These are phyloP conservation scores for Spea bombifrons DNA, from an alignment of 2,113 vertebrate species.

Conservation along the genomic window DNA sequence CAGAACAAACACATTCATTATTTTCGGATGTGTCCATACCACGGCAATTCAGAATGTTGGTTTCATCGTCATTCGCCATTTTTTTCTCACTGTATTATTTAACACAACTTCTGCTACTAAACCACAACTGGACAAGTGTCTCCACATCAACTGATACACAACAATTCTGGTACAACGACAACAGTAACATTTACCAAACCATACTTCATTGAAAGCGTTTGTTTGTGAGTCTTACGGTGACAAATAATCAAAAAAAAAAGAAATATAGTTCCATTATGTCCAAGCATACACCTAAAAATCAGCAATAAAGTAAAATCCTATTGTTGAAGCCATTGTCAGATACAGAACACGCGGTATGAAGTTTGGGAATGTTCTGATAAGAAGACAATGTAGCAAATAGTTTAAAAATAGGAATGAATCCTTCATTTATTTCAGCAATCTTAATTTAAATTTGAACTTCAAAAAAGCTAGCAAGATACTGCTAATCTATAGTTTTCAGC, in stretches of 20 bases:
- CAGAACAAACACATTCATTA: conserved; percentile 69
- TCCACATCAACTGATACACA: conserved; percentile 38
- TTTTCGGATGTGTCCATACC: conserved; percentile 45
- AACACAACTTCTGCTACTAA: conserved; percentile 9
- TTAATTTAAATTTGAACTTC: no score
- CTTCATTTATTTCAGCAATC: no score
- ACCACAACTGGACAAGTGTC: conserved; percentile 36
- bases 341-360: neutral
- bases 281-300: neutral
- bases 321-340: neutral
- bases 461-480: no score
- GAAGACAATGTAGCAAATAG: no score
- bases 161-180: conserved; percentile 23
- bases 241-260: neutral
- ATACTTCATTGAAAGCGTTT: conserved; percentile 13
- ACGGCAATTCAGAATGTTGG: conserved; percentile 17
- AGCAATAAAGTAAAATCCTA: neutral
- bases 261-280: neutral
- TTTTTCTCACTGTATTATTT: conserved; percentile 25
- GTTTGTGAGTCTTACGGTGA: neutral
- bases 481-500: no score
- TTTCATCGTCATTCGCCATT: conserved; percentile 21
- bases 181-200: conserved; percentile 38
- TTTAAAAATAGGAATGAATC: neutral
- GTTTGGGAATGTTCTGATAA: no score